Percentiles rank a stretch among this genome's conserved stretches.
phyloP scores from a whole-genome alignment of 2,797 vertebrate species.

The Sebastes miniatus region DNA sequence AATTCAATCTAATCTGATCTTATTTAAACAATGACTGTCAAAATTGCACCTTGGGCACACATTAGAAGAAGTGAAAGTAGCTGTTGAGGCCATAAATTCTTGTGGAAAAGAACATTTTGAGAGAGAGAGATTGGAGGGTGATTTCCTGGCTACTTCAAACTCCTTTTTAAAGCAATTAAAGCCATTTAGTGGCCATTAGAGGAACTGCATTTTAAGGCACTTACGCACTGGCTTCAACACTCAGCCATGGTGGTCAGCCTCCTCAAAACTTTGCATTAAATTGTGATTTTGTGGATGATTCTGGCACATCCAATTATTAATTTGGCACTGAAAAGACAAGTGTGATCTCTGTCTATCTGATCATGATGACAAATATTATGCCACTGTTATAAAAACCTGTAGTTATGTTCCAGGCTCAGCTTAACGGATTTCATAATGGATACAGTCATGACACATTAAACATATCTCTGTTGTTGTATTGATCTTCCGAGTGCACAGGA shows the following conservation, averaged over 20 bases:
- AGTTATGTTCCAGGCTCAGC: neutral
- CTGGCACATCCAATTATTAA: neutral
- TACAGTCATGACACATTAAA: conserved; percentile 39
- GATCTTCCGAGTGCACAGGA: conserved; percentile 1
- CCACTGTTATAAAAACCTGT: conserved; percentile 6
- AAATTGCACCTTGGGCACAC: conserved; percentile 11
- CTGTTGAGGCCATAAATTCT: neutral
- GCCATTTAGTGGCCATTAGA: neutral
- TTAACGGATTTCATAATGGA: conserved; percentile 23
- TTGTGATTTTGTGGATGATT: neutral
- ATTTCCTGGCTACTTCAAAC: neutral
- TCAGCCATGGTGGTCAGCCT: conserved; percentile 20
- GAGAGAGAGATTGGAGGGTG: neutral
- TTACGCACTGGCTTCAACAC: conserved; percentile 37
- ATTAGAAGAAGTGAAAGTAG: neutral
- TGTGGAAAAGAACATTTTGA: neutral
- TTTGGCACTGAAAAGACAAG: conserved; percentile 63
- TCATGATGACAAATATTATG: neutral
- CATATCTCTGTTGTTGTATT: neutral
- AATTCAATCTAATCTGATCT: neutral
- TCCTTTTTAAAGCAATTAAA: neutral
- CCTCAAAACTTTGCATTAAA: neutral
- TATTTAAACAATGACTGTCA: neutral
- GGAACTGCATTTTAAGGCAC: conserved; percentile 66
- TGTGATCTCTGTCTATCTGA: conserved; percentile 33